Conservation (phyloP, 2,888 invertebrate species). For the Torymus auratus region DNA sequence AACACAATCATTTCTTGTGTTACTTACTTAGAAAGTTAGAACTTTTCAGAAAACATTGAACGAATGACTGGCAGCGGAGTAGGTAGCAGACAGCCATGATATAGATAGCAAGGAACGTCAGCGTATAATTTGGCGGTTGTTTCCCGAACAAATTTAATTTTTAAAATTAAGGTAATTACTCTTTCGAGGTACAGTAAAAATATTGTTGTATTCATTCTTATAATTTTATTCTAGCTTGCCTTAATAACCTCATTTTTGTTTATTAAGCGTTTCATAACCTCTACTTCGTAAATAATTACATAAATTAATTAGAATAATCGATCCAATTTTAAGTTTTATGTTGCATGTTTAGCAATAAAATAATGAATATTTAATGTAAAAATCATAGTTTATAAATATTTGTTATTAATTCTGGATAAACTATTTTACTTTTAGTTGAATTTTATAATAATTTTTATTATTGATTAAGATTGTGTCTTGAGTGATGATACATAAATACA, state of each 20-base stretch:
- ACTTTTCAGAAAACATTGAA: slow-evolving; percentile 48
- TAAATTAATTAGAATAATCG: slow-evolving; percentile 56
- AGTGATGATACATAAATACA: too few relatives aligned
- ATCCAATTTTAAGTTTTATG: slow-evolving; percentile 15
- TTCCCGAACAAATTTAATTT: slow-evolving; percentile 38
- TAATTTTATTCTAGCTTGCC: not conserved
- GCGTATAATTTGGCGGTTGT: slow-evolving; percentile 28
- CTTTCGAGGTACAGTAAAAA: too few relatives aligned
- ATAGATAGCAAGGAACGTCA: slow-evolving; percentile 23
- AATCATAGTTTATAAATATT: too few relatives aligned
- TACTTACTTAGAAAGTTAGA: not conserved
- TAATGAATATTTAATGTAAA: too few relatives aligned
- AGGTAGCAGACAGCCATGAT: slow-evolving; percentile 2
- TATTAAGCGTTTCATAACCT: slow-evolving; percentile 45
- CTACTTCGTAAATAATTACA: slow-evolving; percentile 34
- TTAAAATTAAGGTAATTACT: slow-evolving; percentile 49
- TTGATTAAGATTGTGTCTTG: too few relatives aligned
- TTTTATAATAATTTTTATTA: too few relatives aligned
- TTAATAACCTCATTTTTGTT: not conserved
- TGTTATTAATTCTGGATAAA: too few relatives aligned
- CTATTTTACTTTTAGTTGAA: too few relatives aligned
- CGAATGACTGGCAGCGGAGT: not conserved
- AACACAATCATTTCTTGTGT: slow-evolving; percentile 12
- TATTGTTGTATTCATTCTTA: too few relatives aligned
- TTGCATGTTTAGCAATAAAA: too few relatives aligned